phyloP scores from a whole-genome alignment of 2,797 vertebrate species.

The Pogonophryne albipinna region DNA sequence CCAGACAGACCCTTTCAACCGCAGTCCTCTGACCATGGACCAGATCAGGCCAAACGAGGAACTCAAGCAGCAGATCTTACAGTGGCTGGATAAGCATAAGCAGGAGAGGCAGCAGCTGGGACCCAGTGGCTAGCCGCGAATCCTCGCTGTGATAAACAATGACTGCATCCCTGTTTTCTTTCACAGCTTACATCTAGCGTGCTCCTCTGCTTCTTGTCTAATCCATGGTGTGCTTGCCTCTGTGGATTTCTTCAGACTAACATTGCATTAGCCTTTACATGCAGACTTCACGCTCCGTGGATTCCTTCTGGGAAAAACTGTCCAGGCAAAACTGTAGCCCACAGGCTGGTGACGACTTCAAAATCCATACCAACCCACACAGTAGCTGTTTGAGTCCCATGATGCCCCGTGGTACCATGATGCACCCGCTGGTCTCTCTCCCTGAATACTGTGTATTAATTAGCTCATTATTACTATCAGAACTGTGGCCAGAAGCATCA shows the following conservation, averaged over 20 bases:
- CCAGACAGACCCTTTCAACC: slow-evolving; percentile 99
- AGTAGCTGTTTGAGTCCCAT: slow-evolving; percentile 48
- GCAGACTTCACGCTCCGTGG: slow-evolving; percentile 60
- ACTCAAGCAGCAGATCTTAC: slow-evolving; percentile 94
- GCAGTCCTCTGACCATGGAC: slow-evolving; percentile 99
- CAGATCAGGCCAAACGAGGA: slow-evolving; percentile 97
- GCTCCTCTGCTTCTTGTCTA: slow-evolving; percentile 65
- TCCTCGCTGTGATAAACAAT: slow-evolving; percentile 54
- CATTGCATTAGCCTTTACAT: slow-evolving; percentile 54
- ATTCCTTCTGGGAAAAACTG: slow-evolving; percentile 46
- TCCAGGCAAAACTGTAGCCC: slow-evolving; percentile 55
- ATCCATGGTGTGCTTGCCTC: slow-evolving; percentile 65
- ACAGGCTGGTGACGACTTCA: slow-evolving; percentile 49
- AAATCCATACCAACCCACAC: slow-evolving; percentile 24
- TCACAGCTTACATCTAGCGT: slow-evolving; percentile 46
- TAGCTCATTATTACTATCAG: slow-evolving; percentile 45
- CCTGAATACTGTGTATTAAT: slow-evolving; percentile 54
- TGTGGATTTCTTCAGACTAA: slow-evolving; percentile 58
- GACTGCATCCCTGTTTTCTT: slow-evolving; percentile 51
- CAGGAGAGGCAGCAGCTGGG: slow-evolving; percentile 89
- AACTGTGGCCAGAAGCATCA: slow-evolving; percentile 51
- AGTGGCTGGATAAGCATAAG: slow-evolving; percentile 94
- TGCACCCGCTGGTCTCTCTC: slow-evolving; percentile 33
- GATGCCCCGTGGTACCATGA: slow-evolving; percentile 39
- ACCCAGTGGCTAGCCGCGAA: slow-evolving; percentile 83